These are phyloP conservation scores for Aphis craccivora DNA, from an alignment of 1,140 invertebrate genomes.

Conservation along the genomic window DNA sequence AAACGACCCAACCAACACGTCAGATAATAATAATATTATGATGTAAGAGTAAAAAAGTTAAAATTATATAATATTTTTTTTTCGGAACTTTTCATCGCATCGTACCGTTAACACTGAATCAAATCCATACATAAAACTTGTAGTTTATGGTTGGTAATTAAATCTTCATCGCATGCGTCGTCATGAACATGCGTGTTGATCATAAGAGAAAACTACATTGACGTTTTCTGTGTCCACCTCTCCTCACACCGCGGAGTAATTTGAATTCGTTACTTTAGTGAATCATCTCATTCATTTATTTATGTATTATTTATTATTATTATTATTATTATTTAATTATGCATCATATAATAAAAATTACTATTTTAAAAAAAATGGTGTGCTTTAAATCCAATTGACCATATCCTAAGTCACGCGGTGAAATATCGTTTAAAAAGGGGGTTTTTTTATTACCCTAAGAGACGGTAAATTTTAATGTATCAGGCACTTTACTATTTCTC, in stretches of 20 bases:
- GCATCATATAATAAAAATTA: neutral
- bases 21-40: neutral
- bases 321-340: too few species aligned
- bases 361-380: neutral
- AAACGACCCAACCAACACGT: neutral
- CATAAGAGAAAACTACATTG: neutral
- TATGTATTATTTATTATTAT: too few species aligned
- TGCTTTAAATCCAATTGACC: too few species aligned
- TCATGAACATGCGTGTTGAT: neutral
- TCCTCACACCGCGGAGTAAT: neutral
- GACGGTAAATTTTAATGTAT: too few species aligned
- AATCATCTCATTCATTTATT: too few species aligned
- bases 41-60: neutral
- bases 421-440: neutral
- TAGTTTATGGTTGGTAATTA: neutral
- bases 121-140: neutral
- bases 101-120: too few species aligned
- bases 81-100: neutral
- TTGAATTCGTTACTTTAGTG: neutral
- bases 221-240: neutral
- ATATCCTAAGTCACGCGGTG: neutral
- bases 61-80: neutral
- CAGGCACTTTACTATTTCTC: too few species aligned
- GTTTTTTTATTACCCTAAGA: too few species aligned
- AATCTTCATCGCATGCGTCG: neutral